Evolutionary conservation across 2,888 invertebrate species (phyloP), one percentile per base, ranked within the genome.

Genomic region (Allygus modestus): DNA sequence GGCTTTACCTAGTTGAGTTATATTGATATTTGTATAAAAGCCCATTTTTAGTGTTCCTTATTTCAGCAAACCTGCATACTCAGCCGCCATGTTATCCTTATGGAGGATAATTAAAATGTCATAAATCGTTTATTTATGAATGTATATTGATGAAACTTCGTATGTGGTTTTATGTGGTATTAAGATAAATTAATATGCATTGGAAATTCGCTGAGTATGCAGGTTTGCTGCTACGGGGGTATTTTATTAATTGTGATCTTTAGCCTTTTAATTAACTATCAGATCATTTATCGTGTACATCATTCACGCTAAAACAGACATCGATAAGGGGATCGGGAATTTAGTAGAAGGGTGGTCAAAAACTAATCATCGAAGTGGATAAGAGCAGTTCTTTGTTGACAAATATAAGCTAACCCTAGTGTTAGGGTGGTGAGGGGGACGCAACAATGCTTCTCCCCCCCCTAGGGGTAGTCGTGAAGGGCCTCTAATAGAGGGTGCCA

Each of bases 341-440:
- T 51, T 51, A 58, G 58, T n/a, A n/a, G 33, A 31, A 69, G 33
- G 31, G 69, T 31, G 61, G 28, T 61, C 61, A 69, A 69, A 65
- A 69, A 31, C 28, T 69, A 69, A 69, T 69, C 69, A 69, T 26
- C 31, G 1, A 69, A 69, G 69, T 69, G 69, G 69, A 31, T 69
- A n/a, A 31, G 31, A 69, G 33, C 33, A 69, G 69, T n/a, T 31
- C 58, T 58, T 58, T 58, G 58, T 58, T 58, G 58, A 23, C 23
- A 58, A 58, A 23, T 58, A 58, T 20, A n/a, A 20, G 58, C 58
- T 23, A 46, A 58, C 69, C 33, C 31, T 11, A 69, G 65, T 7
- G 5, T 15, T 2, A 28, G 65, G 65, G 54, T 4, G 54, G 37
- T 2, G 51, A 12, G 15, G n/a, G 17, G 58, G 1, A 23, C 1